Percentiles rank a stretch among this genome's conserved stretches.
phyloP scores from a whole-genome alignment of 2,113 vertebrate genomes.

The Stigmatopora argus region DNA sequence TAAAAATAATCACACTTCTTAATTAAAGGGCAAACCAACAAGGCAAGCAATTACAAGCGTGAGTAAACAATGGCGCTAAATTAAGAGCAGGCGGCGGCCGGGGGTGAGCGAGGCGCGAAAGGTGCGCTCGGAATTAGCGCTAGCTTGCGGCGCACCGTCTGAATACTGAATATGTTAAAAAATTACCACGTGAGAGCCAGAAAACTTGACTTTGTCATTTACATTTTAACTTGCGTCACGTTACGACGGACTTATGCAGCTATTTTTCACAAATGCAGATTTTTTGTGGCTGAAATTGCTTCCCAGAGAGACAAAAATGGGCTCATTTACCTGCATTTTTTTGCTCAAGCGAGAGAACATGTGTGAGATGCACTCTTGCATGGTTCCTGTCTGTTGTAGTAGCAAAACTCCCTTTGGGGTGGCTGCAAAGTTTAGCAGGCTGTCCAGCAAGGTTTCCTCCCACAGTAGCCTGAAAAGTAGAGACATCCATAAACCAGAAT shows the following conservation, averaged over 20 bases:
- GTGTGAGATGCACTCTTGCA: conserved; percentile 81
- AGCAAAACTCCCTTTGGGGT: conserved; percentile 88
- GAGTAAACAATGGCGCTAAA: conserved; percentile 45
- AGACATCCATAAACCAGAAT: background rate
- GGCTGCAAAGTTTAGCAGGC: conserved; percentile 84
- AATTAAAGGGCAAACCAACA: conserved; percentile 34
- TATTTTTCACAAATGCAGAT: no score
- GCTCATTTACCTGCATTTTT: conserved; percentile 79
- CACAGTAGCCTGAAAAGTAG: conserved; percentile 72
- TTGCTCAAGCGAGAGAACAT: conserved; percentile 85
- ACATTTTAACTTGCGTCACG: conserved; percentile 7
- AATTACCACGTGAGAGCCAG: background rate
- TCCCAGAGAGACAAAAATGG: no score
- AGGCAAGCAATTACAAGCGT: conserved; percentile 30
- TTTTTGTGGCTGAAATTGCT: no score
- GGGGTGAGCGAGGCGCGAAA: conserved; percentile 10
- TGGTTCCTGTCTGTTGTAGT: conserved; percentile 83
- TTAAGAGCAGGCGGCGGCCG: conserved; percentile 22
- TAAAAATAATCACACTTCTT: conserved; percentile 46
- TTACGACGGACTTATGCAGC: background rate
- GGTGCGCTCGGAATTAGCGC: conserved; percentile 3
- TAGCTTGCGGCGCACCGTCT: background rate
- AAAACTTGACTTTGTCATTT: background rate
- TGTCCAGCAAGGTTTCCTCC: conserved; percentile 89
- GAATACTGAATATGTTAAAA: conserved; percentile 1